Evolutionary conservation across 1,140 invertebrate genomes (phyloP), one percentile per base, ranked within the genome.

Genomic region (Drosophila auraria): DNA sequence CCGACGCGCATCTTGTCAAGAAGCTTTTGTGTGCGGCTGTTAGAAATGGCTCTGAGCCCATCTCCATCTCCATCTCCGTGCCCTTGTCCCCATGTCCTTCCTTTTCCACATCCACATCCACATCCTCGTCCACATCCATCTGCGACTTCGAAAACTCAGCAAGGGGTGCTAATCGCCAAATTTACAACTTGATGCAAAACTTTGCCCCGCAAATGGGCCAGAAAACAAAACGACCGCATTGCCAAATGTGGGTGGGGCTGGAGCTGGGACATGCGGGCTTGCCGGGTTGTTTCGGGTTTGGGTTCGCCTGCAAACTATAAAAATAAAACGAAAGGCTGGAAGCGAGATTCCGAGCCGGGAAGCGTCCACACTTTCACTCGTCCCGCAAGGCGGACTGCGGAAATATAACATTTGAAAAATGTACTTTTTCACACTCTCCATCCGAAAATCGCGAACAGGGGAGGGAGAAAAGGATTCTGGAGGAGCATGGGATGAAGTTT

Each of bases 121-220:
- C 6, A 38, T 54, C 70, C 40, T 40, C 42, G 65, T 44, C 71
- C 51, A 20, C 27, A 71, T 64, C 68, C 64, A 53, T 69, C 66
- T 71, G 40, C 47, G 49, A 60, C 65, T 81, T 65, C 56, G 68
- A 50, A 83, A 84, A 81, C 78, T 69, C 80, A 75, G 75, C 83
- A 87, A 92, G 78, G 90, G 90, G 90, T 92, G 91, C 91, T 92
- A 92, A 92, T 92, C 90, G 91, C 81, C 81, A 90, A 92, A 92
- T 92, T 92, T 92, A 92, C 90, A 92, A 92, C 91, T 90, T 84
- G 74, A 89, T 87, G 81, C 84, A 60, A 82, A 84, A 73, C 68
- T 73, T 73, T 69, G 50, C 30, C 58, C 74, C 76, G 83, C 90
- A 92, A 92, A 92, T 92, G 91, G 91, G 64, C 72, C 86, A 92